Percentiles rank a stretch among this genome's conserved stretches.
phyloP scores from a whole-genome alignment of 2,888 invertebrate species.

The Blomia tropicalis region DNA sequence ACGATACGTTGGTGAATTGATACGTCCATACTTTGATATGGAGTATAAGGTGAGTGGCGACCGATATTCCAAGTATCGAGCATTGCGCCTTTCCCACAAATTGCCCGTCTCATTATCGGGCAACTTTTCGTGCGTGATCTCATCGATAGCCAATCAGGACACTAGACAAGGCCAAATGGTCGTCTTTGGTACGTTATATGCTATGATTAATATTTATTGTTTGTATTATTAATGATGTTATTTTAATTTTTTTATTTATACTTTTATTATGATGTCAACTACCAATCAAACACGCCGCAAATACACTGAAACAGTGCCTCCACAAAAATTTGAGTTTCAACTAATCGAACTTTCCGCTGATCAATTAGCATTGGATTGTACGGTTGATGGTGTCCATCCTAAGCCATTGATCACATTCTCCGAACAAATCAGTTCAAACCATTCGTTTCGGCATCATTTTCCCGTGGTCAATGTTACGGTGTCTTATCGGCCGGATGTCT shows the following conservation, averaged over 20 bases:
- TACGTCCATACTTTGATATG: constrained; percentile 21
- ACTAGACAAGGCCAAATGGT: constrained; percentile 17
- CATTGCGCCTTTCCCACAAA: constrained; percentile 13
- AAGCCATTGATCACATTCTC: constrained; percentile 18
- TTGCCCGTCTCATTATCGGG: constrained; percentile 19
- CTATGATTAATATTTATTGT: background rate
- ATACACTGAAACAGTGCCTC: constrained; percentile 24
- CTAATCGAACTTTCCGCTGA: constrained; percentile 3
- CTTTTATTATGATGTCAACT: too few relatives aligned
- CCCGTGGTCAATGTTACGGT: constrained; percentile 18
- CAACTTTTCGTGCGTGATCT: constrained; percentile 22
- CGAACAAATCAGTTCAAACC: constrained; percentile 12
- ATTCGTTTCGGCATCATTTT: constrained; percentile 15
- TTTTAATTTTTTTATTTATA: background rate
- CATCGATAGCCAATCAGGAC: constrained; percentile 25
- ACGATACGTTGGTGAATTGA: constrained; percentile 21
- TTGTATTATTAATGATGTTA: constrained; percentile 4
- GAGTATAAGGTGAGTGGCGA: constrained; percentile 20
- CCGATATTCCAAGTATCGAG: constrained; percentile 21
- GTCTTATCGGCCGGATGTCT: background rate
- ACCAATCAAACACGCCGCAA: too few relatives aligned
- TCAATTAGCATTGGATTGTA: constrained; percentile 19
- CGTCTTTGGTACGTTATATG: constrained; percentile 21
- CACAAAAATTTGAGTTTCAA: constrained; percentile 22
- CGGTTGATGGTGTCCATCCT: constrained; percentile 18